phyloP scores from a whole-genome alignment of 2,797 vertebrate species.

The Coilia nasus region DNA sequence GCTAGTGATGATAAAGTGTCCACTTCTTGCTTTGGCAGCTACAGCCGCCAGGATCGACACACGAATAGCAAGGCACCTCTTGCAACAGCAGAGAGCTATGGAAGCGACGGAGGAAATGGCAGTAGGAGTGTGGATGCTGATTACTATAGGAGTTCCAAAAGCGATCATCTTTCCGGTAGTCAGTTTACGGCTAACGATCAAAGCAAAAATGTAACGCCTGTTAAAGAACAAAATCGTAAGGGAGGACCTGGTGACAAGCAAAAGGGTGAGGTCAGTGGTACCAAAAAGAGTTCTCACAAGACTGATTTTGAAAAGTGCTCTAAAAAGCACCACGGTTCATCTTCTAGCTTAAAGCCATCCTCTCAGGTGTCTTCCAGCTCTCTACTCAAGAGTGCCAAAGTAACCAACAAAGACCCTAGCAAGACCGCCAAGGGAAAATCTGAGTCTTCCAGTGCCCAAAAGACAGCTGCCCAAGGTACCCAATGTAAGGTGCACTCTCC shows the following conservation, averaged over 20 bases:
- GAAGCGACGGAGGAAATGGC: constrained; percentile 77
- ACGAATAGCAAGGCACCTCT: constrained; percentile 83
- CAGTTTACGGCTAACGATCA: constrained; percentile 90
- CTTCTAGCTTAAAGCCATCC: constrained; percentile 74
- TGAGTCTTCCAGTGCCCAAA: constrained; percentile 62
- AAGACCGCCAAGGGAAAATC: constrained; percentile 79
- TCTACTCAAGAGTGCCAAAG: constrained; percentile 80
- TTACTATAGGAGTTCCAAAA: constrained; percentile 71
- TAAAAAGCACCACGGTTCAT: constrained; percentile 81
- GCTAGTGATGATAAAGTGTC: constrained; percentile 89
- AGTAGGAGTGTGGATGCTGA: constrained; percentile 75
- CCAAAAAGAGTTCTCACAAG: constrained; percentile 75
- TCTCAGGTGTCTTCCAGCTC: constrained; percentile 75
- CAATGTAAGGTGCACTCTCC: constrained; percentile 79
- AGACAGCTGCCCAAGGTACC: constrained; percentile 53
- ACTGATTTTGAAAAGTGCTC: constrained; percentile 79
- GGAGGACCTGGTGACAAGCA: constrained; percentile 71
- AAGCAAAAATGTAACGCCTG: constrained; percentile 82
- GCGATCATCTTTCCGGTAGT: constrained; percentile 89
- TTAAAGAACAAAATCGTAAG: constrained; percentile 85
- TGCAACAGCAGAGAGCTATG: constrained; percentile 88
- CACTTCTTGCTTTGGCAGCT: constrained; percentile 90
- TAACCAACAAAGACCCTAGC: constrained; percentile 70
- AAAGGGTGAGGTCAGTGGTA: constrained; percentile 73
- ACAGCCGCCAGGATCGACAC: constrained; percentile 83